Evolutionary conservation across 2,797 vertebrate genomes (phyloP).

Genomic region (Semaprochilodus insignis): DNA sequence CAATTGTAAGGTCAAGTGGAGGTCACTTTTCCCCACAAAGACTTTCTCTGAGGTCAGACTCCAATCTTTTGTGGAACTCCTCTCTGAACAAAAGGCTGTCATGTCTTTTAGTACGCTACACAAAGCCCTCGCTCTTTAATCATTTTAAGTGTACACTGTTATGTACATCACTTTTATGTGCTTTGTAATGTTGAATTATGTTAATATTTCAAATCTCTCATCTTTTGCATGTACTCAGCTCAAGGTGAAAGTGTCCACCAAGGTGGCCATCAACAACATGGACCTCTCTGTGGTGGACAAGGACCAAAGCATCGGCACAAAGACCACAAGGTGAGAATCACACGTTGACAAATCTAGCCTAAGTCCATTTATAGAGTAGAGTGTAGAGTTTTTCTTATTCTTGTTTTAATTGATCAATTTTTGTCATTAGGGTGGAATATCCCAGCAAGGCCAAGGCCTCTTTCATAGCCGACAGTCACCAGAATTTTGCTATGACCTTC

Average conservation of each 20-base stretch:
- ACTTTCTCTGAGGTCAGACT: conserved; percentile 17
- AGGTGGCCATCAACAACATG: conserved; percentile 93
- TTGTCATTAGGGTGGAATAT: conserved; percentile 86
- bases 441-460: conserved; percentile 91
- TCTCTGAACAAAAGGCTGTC: conserved; percentile 28
- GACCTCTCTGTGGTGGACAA: conserved; percentile 98
- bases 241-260: conserved; percentile 97
- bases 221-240: conserved; percentile 77
- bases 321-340: conserved; percentile 86
- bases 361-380: not conserved
- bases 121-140: conserved; percentile 27
- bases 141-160: not conserved
- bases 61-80: conserved; percentile 19
- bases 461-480: conserved; percentile 95
- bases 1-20: conserved; percentile 43
- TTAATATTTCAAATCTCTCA: not conserved
- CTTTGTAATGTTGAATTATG: not conserved
- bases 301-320: conserved; percentile 97
- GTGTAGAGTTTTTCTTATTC: not conserved
- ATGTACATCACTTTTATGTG: not conserved
- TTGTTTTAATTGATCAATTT: not conserved
- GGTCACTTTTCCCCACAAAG: conserved; percentile 17
- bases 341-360: not conserved
- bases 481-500: conserved; percentile 97
- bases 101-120: not conserved